Evolutionary conservation across 1,140 invertebrate species (phyloP).

Genomic region (Calliphora vicina): DNA sequence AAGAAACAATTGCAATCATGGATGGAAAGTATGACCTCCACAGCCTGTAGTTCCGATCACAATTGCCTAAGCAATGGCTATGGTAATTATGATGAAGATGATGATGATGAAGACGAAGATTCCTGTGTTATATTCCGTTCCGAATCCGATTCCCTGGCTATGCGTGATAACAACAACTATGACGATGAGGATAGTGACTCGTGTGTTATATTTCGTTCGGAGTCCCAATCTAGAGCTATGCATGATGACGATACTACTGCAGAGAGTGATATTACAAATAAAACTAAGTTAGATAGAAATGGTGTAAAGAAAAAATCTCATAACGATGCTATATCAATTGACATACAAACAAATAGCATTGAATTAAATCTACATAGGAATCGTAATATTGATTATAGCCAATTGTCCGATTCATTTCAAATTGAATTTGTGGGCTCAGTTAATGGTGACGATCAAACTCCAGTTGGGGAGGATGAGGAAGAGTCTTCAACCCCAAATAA

Average conservation of each 20-base stretch:
- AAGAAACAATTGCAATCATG: constrained; percentile 51
- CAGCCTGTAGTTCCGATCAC: constrained; percentile 47
- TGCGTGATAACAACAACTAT: constrained; percentile 33
- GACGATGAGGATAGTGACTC: constrained; percentile 57
- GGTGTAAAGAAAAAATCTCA: constrained; percentile 15
- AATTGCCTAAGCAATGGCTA: constrained; percentile 38
- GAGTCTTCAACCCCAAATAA: neutral
- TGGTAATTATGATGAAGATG: constrained; percentile 19
- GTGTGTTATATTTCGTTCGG: constrained; percentile 55
- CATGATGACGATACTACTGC: constrained; percentile 33
- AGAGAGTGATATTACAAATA: constrained; percentile 40
- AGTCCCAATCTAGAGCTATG: constrained; percentile 55
- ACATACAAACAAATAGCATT: constrained; percentile 56
- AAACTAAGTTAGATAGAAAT: constrained; percentile 8
- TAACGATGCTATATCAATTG: constrained; percentile 51
- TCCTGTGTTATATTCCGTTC: constrained; percentile 58
- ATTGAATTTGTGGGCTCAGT: constrained; percentile 58
- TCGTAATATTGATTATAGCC: constrained; percentile 53
- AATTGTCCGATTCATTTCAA: constrained; percentile 60
- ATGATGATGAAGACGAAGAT: constrained; percentile 56
- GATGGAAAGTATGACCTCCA: constrained; percentile 56
- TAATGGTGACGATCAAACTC: constrained; percentile 37
- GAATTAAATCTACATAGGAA: constrained; percentile 42
- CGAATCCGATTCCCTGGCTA: constrained; percentile 55
- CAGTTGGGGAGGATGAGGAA: constrained; percentile 32